These are phyloP conservation scores for Cassiopea andromeda DNA, from an alignment of 30 jellyfish, hydroid and myxozoan species.

Conservation along the genomic window DNA sequence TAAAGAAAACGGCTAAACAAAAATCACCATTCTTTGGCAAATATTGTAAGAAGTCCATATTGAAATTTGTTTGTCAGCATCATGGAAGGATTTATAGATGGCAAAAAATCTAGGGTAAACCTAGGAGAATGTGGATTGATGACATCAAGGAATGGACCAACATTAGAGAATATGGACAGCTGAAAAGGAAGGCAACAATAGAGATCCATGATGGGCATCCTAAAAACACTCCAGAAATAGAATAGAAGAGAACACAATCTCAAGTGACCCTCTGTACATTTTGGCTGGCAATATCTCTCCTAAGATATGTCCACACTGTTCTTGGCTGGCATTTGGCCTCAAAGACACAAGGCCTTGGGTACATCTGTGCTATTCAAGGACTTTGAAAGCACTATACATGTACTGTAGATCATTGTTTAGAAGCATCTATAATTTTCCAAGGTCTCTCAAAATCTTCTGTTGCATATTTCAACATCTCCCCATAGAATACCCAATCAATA, in stretches of 20 bases:
- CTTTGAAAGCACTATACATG: no score
- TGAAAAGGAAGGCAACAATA: neutral
- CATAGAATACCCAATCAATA: no score
- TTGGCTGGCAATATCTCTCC: no score
- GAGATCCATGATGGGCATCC: neutral
- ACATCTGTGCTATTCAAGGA: no score
- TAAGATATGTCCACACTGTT: no score
- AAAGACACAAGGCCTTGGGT: no score
- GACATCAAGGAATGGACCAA: conserved; percentile 13
- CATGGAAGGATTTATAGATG: conserved; percentile 46
- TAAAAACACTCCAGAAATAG: neutral
- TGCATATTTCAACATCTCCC: no score
- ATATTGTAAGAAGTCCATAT: conserved; percentile 44
- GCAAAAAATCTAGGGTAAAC: conserved; percentile 33
- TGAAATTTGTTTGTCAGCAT: conserved; percentile 22
- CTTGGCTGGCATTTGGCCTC: no score
- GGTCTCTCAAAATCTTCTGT: no score
- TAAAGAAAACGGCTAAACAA: conserved; percentile 33
- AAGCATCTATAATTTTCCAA: no score
- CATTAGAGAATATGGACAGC: neutral
- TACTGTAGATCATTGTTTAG: no score
- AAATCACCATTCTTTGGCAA: conserved; percentile 44
- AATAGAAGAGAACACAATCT: neutral
- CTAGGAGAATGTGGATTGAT: conserved; percentile 44
- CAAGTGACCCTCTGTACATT: no score